A percentile compares a stretch with the other conserved stretches of the same genome.
Conservation (phyloP, 2,797 vertebrate species). For the Sylvilagus floridanus region DNA sequence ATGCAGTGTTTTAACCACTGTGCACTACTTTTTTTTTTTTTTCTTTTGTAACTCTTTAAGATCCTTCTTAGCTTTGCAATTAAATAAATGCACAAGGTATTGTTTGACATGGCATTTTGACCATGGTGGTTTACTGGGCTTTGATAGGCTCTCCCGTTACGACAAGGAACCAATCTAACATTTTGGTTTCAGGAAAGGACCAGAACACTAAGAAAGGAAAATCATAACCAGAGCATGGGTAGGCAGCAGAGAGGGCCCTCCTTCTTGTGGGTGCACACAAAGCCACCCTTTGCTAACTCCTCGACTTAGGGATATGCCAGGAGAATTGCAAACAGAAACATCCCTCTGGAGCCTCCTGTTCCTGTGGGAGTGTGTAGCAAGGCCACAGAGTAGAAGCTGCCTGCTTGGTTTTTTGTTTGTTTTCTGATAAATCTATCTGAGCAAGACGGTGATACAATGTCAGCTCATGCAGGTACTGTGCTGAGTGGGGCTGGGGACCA, state of each 20-base stretch:
- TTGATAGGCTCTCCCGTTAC: neutral
- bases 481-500: neutral
- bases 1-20: too few relatives aligned
- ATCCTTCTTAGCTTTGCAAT: too few relatives aligned
- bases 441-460: neutral
- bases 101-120: neutral
- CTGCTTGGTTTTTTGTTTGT: conserved; percentile 9
- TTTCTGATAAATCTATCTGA: conserved; percentile 25
- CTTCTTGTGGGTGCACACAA: too few relatives aligned
- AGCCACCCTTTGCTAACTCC: neutral
- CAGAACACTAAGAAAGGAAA: neutral
- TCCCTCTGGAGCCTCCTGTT: neutral
- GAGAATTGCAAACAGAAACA: too few relatives aligned
- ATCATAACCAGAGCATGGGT: neutral
- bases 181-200: neutral
- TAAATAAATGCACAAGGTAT: too few relatives aligned
- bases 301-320: too few relatives aligned
- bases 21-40: too few relatives aligned
- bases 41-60: too few relatives aligned
- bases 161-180: too few relatives aligned
- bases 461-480: neutral
- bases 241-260: neutral
- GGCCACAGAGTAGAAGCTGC: neutral
- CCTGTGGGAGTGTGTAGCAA: neutral
- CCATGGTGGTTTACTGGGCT: neutral